These are phyloP conservation scores for Campylomormyrus numenius DNA, from an alignment of 2,113 vertebrate genomes.

Conservation along the genomic window DNA sequence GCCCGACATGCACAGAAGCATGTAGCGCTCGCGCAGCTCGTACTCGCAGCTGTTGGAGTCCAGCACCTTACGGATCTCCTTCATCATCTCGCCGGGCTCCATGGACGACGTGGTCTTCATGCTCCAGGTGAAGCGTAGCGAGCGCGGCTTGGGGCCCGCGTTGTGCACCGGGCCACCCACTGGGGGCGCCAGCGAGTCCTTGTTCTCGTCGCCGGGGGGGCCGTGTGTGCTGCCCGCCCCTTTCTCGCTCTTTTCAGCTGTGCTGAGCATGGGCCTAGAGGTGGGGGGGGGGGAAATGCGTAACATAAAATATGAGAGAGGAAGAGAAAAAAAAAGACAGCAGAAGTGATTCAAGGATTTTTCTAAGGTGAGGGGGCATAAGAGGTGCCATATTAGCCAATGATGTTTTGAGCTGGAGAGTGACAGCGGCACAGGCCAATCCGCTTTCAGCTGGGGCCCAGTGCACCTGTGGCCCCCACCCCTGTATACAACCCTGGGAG, in stretches of 20 bases:
- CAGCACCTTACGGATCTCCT: slow-evolving; percentile 79
- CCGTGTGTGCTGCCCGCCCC: slow-evolving; percentile 25
- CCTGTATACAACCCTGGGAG: neutral
- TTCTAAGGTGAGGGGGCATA: neutral
- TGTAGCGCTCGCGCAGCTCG: slow-evolving; percentile 71
- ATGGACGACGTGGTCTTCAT: slow-evolving; percentile 83
- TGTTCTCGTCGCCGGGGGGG: slow-evolving; percentile 38
- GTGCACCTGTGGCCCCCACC: neutral
- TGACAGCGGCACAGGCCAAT: neutral
- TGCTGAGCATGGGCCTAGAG: slow-evolving; percentile 45
- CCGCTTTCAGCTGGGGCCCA: neutral
- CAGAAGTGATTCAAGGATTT: neutral
- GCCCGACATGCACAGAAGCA: slow-evolving; percentile 71
- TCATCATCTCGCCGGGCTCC: slow-evolving; percentile 80
- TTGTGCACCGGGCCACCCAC: neutral
- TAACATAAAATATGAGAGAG: neutral
- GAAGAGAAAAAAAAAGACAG: neutral
- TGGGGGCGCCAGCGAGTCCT: slow-evolving; percentile 35
- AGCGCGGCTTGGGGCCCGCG: slow-evolving; percentile 64
- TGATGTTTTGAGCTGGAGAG: neutral
- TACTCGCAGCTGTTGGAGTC: slow-evolving; percentile 76
- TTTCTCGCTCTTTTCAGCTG: slow-evolving; percentile 40
- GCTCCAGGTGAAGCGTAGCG: slow-evolving; percentile 77
- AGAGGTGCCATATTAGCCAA: neutral
- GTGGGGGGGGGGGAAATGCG: neutral